Evolutionary conservation across 2,888 invertebrate genomes (phyloP).

Genomic region (Athripsodes cinereus): DNA sequence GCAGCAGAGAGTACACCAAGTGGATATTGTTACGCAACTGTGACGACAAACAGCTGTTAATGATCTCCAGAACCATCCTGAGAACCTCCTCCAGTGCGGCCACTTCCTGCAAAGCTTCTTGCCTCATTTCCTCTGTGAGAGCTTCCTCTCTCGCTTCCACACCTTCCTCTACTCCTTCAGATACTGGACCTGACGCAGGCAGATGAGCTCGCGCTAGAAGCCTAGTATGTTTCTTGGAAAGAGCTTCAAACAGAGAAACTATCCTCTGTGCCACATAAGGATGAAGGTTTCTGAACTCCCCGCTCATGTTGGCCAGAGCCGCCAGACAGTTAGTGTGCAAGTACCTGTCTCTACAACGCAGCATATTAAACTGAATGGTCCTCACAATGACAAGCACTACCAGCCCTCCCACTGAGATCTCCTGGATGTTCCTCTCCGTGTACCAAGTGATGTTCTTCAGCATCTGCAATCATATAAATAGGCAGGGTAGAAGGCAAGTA

Average conservation of each 20-base stretch:
- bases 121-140: constrained; percentile 47
- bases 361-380: constrained; percentile 96
- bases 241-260: constrained; percentile 83
- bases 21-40: constrained; percentile 82
- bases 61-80: constrained; percentile 92
- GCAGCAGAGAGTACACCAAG: constrained; percentile 90
- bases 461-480: constrained; percentile 56
- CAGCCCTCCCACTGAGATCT: constrained; percentile 91
- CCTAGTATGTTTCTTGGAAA: constrained; percentile 78
- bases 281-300: constrained; percentile 84
- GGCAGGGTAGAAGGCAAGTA: too few species aligned
- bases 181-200: constrained; percentile 6
- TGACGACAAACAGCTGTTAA: constrained; percentile 89
- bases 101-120: constrained; percentile 74
- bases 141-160: constrained; percentile 57
- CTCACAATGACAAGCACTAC: constrained; percentile 91
- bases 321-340: constrained; percentile 98
- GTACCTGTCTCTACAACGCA: constrained; percentile 94
- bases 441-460: constrained; percentile 90
- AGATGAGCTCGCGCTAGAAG: constrained; percentile 32
- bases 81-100: constrained; percentile 93
- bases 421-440: constrained; percentile 82
- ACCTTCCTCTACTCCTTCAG: constrained; percentile 4
- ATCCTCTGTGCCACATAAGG: constrained; percentile 94
- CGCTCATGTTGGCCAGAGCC: constrained; percentile 97